Percentiles rank a stretch among this genome's conserved stretches.
phyloP scores from a whole-genome alignment of 1,140 invertebrate genomes.

The Rhopalosiphum padi region DNA sequence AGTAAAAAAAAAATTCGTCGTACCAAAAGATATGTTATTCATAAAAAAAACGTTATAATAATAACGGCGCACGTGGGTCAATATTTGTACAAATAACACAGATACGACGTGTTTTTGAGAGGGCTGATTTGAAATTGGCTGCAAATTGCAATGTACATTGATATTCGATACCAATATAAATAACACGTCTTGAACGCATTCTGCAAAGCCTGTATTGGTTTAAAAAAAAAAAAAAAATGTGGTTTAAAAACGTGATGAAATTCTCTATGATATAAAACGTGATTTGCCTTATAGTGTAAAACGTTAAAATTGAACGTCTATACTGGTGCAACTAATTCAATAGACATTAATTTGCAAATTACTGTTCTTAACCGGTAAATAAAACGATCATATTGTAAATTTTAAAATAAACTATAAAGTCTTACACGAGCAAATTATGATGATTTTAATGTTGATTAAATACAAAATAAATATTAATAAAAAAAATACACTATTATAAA shows the following conservation, averaged over 20 bases:
- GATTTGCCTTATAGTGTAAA: not conserved
- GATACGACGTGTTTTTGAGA: not conserved
- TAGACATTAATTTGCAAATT: not conserved
- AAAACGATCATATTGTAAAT: not conserved
- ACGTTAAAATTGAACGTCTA: not conserved
- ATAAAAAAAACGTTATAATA: not conserved
- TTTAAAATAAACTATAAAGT: not conserved
- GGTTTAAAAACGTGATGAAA: not conserved
- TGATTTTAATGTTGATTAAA: not conserved
- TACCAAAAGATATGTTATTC: not conserved
- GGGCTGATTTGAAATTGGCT: not conserved
- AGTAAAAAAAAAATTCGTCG: not conserved
- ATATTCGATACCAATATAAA: not conserved
- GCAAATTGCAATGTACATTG: not conserved
- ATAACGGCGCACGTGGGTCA: not conserved
- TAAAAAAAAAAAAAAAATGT: not conserved
- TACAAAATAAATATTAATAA: no score
- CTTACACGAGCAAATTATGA: not conserved
- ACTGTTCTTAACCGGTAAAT: not conserved
- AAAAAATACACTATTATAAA: no score
- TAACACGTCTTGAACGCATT: not conserved
- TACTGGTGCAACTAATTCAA: not conserved
- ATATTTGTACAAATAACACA: constrained; percentile 4
- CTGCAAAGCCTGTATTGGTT: not conserved
- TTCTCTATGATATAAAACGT: not conserved